Evolutionary conservation across 2,797 vertebrate species (phyloP).

Genomic region (Myotis pilosus): DNA sequence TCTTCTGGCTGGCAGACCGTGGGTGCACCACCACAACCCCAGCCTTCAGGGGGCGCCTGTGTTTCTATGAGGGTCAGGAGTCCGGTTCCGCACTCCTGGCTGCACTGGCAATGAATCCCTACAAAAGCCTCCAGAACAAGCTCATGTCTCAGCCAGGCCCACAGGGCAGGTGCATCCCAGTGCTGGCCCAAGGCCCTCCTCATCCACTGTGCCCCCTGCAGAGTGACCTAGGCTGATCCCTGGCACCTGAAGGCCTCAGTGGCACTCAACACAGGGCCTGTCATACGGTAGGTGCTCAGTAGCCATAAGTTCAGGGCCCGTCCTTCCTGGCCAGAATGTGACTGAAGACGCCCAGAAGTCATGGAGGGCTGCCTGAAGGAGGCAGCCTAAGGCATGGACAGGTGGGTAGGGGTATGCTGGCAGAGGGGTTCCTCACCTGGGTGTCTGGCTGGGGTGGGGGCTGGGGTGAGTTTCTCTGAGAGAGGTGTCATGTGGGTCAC

Average conservation of each 20-base stretch:
- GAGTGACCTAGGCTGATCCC: background rate
- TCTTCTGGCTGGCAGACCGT: rapidly evolving
- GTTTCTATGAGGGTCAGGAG: background rate
- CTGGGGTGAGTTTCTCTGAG: rapidly evolving
- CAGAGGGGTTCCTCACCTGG: background rate
- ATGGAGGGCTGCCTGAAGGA: background rate
- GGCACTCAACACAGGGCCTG: no score
- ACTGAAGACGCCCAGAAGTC: background rate
- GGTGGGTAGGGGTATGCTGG: rapidly evolving
- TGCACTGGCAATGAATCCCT: rapidly evolving
- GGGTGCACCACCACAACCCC: background rate
- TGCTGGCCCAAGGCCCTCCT: background rate
- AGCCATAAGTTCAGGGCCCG: background rate
- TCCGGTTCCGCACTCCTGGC: no score
- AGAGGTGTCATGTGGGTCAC: rapidly evolving
- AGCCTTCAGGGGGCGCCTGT: rapidly evolving
- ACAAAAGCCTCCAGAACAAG: rapidly evolving
- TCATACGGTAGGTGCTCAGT: no score
- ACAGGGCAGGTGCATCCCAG: background rate
- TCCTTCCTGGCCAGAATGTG: background rate
- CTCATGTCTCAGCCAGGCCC: background rate
- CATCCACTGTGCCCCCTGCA: rapidly evolving
- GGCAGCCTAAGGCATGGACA: background rate
- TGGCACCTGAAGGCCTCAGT: rapidly evolving
- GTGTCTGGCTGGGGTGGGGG: rapidly evolving